These are phyloP conservation scores for Subanguina moxae DNA, from an alignment of 1,140 invertebrate genomes.

Conservation along the genomic window DNA sequence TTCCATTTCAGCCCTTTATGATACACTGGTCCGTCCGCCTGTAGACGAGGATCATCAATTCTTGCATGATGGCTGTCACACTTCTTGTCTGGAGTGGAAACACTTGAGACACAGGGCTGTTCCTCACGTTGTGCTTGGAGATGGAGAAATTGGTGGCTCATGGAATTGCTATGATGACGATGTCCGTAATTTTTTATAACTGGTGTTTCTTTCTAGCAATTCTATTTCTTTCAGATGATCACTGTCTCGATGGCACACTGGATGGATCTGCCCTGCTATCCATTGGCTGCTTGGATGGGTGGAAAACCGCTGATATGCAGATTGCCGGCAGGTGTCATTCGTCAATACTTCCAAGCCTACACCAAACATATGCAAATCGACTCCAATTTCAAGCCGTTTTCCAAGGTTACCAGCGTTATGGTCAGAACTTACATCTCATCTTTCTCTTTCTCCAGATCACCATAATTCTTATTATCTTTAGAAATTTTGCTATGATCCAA, in stretches of 20 bases:
- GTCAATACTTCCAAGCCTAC: slow-evolving; percentile 45
- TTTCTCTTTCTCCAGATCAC: slow-evolving; percentile 2
- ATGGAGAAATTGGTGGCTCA: slow-evolving; percentile 47
- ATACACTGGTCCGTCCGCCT: slow-evolving; percentile 32
- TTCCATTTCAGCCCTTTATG: slow-evolving; percentile 23
- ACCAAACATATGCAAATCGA: slow-evolving; percentile 32
- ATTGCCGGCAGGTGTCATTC: slow-evolving; percentile 35
- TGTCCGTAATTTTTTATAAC: too few relatives aligned
- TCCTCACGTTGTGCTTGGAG: slow-evolving; percentile 52
- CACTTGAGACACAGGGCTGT: slow-evolving; percentile 22
- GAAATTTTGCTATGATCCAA: slow-evolving; percentile 28
- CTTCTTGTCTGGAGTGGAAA: slow-evolving; percentile 28
- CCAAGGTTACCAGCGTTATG: slow-evolving; percentile 34
- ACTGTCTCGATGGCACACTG: slow-evolving; percentile 47
- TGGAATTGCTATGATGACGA: slow-evolving; percentile 56
- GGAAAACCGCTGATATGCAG: slow-evolving; percentile 32
- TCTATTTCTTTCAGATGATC: slow-evolving; percentile 35
- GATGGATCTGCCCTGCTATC: slow-evolving; percentile 55
- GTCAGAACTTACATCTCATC: too few relatives aligned
- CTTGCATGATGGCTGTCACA: background rate
- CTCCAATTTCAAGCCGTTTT: slow-evolving; percentile 31
- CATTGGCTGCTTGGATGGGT: slow-evolving; percentile 40
- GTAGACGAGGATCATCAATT: background rate
- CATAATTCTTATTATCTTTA: slow-evolving; percentile 24
- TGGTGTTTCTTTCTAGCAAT: slow-evolving; percentile 16